A percentile compares a stretch with the other conserved stretches of the same genome.
phyloP scores from a whole-genome alignment of 2,888 invertebrate genomes.

The Drosophila hawaiiensis region DNA sequence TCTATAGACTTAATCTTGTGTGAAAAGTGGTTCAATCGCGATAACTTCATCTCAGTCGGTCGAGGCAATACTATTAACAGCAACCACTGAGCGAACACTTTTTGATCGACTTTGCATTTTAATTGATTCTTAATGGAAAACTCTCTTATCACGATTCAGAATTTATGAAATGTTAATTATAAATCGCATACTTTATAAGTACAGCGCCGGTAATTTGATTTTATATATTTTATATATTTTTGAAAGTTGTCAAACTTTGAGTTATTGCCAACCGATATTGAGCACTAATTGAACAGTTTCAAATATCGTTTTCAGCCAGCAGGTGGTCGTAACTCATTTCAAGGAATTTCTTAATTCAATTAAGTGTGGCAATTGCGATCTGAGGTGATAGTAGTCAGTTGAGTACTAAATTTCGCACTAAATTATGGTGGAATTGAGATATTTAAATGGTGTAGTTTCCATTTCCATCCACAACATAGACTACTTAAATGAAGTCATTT shows the following conservation, averaged over 20 bases:
- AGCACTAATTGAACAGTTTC: slow-evolving; percentile 62
- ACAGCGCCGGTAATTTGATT: slow-evolving; percentile 59
- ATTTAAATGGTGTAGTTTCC: slow-evolving; percentile 2
- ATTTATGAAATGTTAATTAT: slow-evolving; percentile 82
- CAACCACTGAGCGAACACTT: slow-evolving; percentile 18
- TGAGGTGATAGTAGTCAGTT: slow-evolving; percentile 16
- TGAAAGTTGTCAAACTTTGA: slow-evolving; percentile 72
- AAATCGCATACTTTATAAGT: slow-evolving; percentile 49
- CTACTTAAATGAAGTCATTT: slow-evolving; percentile 24
- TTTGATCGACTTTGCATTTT: slow-evolving; percentile 68
- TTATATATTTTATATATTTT: slow-evolving; percentile 47
- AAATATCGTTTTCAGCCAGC: slow-evolving; percentile 56
- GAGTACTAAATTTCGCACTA: slow-evolving; percentile 2
- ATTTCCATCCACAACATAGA: slow-evolving; percentile 2
- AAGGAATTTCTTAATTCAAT: slow-evolving; percentile 27
- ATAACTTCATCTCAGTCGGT: slow-evolving; percentile 68
- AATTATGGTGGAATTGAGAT: slow-evolving; percentile 6
- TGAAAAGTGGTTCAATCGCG: slow-evolving; percentile 80
- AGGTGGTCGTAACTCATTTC: slow-evolving; percentile 41
- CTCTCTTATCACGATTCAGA: slow-evolving; percentile 73
- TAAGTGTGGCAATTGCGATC: slow-evolving; percentile 34
- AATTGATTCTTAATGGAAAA: slow-evolving; percentile 82
- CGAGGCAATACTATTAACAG: slow-evolving; percentile 25
- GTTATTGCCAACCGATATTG: slow-evolving; percentile 55
- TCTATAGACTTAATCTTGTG: slow-evolving; percentile 69